Evolutionary conservation across 2,888 invertebrate species (phyloP), one percentile per base, ranked within the genome.

Genomic region (Shargacucullia verbasci): DNA sequence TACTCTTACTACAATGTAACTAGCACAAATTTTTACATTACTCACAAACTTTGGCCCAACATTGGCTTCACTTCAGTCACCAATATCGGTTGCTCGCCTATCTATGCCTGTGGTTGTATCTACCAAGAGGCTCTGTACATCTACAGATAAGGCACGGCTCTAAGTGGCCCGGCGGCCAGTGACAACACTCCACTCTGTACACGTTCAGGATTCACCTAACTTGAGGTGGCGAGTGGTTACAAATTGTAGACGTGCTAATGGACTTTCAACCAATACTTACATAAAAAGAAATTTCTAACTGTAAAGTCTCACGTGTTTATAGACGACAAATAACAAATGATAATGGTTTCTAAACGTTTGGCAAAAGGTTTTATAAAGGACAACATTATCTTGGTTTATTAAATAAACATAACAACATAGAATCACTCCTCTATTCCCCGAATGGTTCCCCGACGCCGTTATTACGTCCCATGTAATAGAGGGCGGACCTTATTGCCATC

Each of bases 61-160:
- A 35, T 49, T 48, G 63, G 41, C 20, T n/a, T 11, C 27, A 29
- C 40, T 69, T 45, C 20, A 56, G 40, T 33, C n/a, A 39, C 11
- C 44, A 40, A 48, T 49, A 57, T 52, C 56, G 13, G 27, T 45
- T 44, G 31, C 31, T 38, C 29, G 12, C 38, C 35, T 14, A 33
- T 34, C 40, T 67, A 70, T 75, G 57, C 52, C 47, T 73, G 54
- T 14, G 59, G 35, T 12, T 41, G 50, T 58, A 52, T 54, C 50
- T 57, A 20, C 34, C 20, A 49, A 56, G 49, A 41, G 57, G 37
- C 53, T 52, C 49, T 46, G 43, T 59, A 45, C 55, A 73, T 78
- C 78, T 64, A 60, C 37, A 72, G 76, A 78, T 78, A 78, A 70
- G 62, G 70, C 78, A 78, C 76, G 76, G 39, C 55, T 53, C 68